Base-by-base conservation (phyloP, 2,113 vertebrate genomes). In the Heterochromis multidens region DNA sequence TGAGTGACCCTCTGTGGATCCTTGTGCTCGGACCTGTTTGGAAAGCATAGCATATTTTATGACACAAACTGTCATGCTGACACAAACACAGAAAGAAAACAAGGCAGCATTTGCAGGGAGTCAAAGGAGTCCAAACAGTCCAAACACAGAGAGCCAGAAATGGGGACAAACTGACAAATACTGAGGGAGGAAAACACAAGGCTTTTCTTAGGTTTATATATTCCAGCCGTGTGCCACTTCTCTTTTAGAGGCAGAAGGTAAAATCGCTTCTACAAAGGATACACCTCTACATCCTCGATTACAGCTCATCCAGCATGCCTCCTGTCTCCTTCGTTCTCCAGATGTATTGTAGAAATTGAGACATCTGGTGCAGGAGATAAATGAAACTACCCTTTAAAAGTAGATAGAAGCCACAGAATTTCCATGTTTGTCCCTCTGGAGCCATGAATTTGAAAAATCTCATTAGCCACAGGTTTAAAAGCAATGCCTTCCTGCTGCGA, bases 21-120 rank as follows among this genome's bases (percentile, higher is more conserved):
- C 59, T 25, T 84, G 83, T 4, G 76, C 46, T 43, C 88, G 57
- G 12, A 93, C 80, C 94, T 95, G 72, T 23, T 76, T 63, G 33
- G 4, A 67, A 67, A 16, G 14, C 0, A 3, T 25, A 46, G 14
- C 37, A 70, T n/a, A 70, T 35, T 65, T 65, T 70, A 70, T 70
- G 46, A 74, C 27, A 74, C 19, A 74, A 74, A 54, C 27, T 74
- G 27, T 72, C 25, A 54, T 0, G 1, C 17, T 72, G 27, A 27
- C 4, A 43, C 67, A 52, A 74, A 74, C 16, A 31, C 1, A 1
- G 43, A 31, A 10, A 74, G 27, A 74, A 74, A 74, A 52, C 3
- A 3, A 14, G 23, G 10, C 13, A 13, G 67, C 13, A 31, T 74
- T 52, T 74, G 43, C 12, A 49, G 14, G 13, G 43, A 17, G 43